Evolutionary conservation across 2,888 invertebrate genomes (phyloP).

Genomic region (Melanostoma mellinum): DNA sequence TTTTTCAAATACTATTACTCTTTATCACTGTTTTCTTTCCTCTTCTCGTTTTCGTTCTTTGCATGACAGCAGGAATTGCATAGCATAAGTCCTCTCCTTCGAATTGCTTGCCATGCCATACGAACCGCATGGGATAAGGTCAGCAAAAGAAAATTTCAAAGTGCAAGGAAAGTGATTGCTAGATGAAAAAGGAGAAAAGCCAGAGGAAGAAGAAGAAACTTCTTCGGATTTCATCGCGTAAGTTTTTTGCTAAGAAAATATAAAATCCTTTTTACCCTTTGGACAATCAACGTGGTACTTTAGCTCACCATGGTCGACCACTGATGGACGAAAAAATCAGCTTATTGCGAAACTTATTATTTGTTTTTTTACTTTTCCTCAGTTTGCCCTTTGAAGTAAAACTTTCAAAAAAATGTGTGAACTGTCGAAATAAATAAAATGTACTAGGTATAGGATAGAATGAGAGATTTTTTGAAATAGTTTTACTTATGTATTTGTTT

Average conservation of each 20-base stretch:
- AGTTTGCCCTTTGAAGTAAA: slow-evolving; percentile 29
- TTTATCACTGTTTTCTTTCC: slow-evolving; percentile 64
- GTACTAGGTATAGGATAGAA: neutral
- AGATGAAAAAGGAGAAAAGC: slow-evolving; percentile 25
- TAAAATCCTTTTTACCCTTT: slow-evolving; percentile 51
- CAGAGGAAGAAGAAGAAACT: slow-evolving; percentile 37
- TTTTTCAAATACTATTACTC: slow-evolving; percentile 57
- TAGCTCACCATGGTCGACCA: slow-evolving; percentile 40
- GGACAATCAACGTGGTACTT: slow-evolving; percentile 8
- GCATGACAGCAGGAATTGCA: slow-evolving; percentile 53
- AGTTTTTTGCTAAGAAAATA: slow-evolving; percentile 66
- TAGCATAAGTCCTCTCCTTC: slow-evolving; percentile 49
- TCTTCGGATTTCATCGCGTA: slow-evolving; percentile 59
- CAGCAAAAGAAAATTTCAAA: slow-evolving; percentile 52
- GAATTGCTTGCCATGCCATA: slow-evolving; percentile 3
- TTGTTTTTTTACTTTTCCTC: slow-evolving; percentile 39
- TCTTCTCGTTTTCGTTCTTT: slow-evolving; percentile 34
- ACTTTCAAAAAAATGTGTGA: slow-evolving; percentile 19
- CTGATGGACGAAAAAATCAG: slow-evolving; percentile 50
- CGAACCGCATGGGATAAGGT: slow-evolving; percentile 31
- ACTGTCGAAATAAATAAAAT: slow-evolving; percentile 37
- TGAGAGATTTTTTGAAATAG: neutral
- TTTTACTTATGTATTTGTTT: slow-evolving; percentile 15
- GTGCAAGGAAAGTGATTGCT: slow-evolving; percentile 61
- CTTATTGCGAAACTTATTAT: slow-evolving; percentile 72